phyloP scores from a whole-genome alignment of 1,140 invertebrate genomes.

The Sycophaga agraensis region DNA sequence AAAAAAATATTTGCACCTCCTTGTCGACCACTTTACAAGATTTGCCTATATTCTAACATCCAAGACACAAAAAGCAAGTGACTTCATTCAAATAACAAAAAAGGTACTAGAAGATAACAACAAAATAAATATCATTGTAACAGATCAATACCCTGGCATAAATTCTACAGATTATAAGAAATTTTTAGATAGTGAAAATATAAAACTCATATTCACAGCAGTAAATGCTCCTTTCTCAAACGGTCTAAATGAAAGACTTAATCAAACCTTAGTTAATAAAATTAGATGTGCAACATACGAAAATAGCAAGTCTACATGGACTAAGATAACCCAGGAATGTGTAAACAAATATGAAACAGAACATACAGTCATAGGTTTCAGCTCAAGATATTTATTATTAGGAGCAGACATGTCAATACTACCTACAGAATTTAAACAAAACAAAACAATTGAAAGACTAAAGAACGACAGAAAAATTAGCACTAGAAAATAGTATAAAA shows the following conservation, averaged over 20 bases:
- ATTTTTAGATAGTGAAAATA: not conserved
- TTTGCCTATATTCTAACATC: not conserved
- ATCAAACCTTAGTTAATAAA: not conserved
- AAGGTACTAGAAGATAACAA: not conserved
- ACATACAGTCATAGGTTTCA: not conserved
- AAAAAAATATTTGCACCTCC: not conserved
- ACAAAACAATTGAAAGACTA: not conserved
- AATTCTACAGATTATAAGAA: not conserved
- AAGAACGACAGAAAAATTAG: not conserved
- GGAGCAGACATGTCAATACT: conserved; percentile 7
- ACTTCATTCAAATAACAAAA: not conserved
- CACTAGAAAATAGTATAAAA: conserved; percentile 7
- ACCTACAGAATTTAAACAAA: conserved; percentile 6
- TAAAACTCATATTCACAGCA: not conserved
- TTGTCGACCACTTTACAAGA: too few species aligned
- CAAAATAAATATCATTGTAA: not conserved
- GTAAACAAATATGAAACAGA: conserved; percentile 4
- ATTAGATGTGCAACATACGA: not conserved
- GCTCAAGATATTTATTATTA: not conserved
- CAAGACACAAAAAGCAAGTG: not conserved
- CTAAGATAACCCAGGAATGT: not conserved
- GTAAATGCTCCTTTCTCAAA: not conserved
- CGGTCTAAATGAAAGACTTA: not conserved
- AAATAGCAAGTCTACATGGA: not conserved
- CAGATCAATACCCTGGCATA: conserved; percentile 5